Evolutionary conservation across 2,113 vertebrate species (phyloP).

Genomic region (Paraplagusia blochii): DNA sequence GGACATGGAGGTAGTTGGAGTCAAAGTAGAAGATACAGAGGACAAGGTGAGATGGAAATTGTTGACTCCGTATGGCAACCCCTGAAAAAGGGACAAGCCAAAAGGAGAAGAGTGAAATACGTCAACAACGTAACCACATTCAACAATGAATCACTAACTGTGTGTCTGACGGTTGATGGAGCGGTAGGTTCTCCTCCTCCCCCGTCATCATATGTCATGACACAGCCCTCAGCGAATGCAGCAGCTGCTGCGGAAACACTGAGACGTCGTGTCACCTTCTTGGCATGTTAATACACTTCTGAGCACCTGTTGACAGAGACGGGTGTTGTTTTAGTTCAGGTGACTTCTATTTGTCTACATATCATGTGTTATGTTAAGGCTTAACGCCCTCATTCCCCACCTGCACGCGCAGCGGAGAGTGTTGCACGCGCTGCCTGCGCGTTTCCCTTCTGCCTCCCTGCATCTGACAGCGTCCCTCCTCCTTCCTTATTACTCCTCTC

Average conservation of each 20-base stretch:
- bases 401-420: no score
- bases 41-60: no score
- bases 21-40: no score
- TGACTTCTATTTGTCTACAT: not conserved
- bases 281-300: slow-evolving; percentile 14
- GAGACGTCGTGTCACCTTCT: slow-evolving; percentile 20
- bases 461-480: slow-evolving; percentile 67
- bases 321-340: slow-evolving; percentile 7
- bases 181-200: no score
- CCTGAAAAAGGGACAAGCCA: no score
- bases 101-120: no score
- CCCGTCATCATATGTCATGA: no score
- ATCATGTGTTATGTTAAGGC: not conserved
- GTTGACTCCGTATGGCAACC: no score
- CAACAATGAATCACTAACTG: no score
- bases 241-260: slow-evolving; percentile 24
- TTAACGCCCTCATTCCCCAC: slow-evolving; percentile 6
- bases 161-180: no score
- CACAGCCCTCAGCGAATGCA: not conserved
- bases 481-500: slow-evolving; percentile 33
- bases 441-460: slow-evolving; percentile 28
- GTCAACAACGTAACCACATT: no score
- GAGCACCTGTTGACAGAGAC: slow-evolving; percentile 41
- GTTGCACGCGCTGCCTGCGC: slow-evolving; percentile 6
- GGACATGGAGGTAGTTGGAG: no score